Base-by-base conservation (phyloP, 2,113 vertebrate genomes). In the Odobenus rosmarus region DNA sequence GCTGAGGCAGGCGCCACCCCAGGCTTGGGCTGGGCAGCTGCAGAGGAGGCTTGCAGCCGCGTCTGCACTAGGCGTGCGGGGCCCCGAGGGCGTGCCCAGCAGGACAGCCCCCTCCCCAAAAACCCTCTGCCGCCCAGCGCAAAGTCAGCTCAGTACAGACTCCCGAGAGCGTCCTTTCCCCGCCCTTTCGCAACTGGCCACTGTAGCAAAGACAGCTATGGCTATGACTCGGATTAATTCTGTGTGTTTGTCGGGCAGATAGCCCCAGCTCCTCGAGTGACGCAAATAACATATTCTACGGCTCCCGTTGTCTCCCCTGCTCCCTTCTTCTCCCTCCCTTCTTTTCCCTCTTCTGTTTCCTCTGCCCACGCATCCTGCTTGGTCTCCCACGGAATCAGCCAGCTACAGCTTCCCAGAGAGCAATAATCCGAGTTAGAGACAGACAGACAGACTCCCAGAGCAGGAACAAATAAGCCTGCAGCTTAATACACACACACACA, bases 281-380 rank as follows among this genome's bases (percentile, higher is more conserved):
- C 98, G 99, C 99, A 99, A 99, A 99, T 99, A 99, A 98, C 98
- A 98, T 98, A 98, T 99, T 98, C 98, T 99, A 98, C 98, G 97
- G 98, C 99, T 98, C 98, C 98, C 98, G 98, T 98, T 76, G 72
- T 39, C 93, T 88, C 89, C 42, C 88, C 93, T 67, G 84, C 85
- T 92, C 96, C 42, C 28, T 49, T 92, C 92, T n/a, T 28, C 95
- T 83, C 85, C 64, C 97, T 90, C 85, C 85, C 91, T 93, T 57
- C 88, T 94, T 81, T 95, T 57, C 92, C 86, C 55, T 97, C 98
- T 98, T 98, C 98, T 99, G 98, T 98, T 98, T 99, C 98, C 98
- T 98, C 99, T 98, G 98, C 99, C 99, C 99, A 99, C 99, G 99
- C 99, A 99, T 98, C 98, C 99, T 99, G 99, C 99, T 99, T 98